Evolutionary conservation across 37 sponge, comb jelly and placozoan species (phyloP).

Genomic region (Geodia barretti): DNA sequence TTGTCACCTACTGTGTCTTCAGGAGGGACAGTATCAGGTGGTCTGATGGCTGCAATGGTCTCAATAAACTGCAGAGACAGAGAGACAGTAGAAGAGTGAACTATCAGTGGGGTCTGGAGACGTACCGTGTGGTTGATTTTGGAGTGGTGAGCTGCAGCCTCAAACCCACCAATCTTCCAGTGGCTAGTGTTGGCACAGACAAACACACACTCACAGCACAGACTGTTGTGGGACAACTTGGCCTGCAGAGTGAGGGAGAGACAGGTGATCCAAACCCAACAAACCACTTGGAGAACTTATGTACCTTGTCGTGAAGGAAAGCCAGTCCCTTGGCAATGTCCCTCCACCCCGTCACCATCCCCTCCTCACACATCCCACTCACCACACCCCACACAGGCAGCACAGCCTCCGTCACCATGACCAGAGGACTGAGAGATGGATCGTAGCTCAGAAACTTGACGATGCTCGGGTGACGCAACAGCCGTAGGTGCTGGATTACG

Average conservation of each 20-base stretch:
- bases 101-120: neutral
- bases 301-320: constrained; percentile 65
- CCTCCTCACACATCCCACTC: constrained; percentile 26
- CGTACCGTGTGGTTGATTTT: neutral
- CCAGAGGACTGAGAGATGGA: neutral
- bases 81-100: neutral
- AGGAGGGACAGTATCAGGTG: constrained; percentile 51
- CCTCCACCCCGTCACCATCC: constrained; percentile 55
- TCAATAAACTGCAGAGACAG: neutral
- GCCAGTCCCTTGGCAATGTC: constrained; percentile 49
- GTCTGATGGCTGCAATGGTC: neutral
- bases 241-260: constrained; percentile 16
- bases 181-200: constrained; percentile 9
- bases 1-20: constrained; percentile 59
- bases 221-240: constrained; percentile 53
- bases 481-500: constrained; percentile 51
- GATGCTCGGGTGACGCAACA: constrained; percentile 77
- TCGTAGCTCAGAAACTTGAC: constrained; percentile 61
- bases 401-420: constrained; percentile 59
- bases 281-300: neutral
- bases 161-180: constrained; percentile 62
- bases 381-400: constrained; percentile 26
- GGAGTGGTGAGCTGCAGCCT: constrained; percentile 23
- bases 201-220: constrained; percentile 46
- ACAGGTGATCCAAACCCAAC: no score